Evolutionary conservation across 2,113 vertebrate genomes (phyloP), one percentile per base, ranked within the genome.

Genomic region (Oncorhynchus nerka): DNA sequence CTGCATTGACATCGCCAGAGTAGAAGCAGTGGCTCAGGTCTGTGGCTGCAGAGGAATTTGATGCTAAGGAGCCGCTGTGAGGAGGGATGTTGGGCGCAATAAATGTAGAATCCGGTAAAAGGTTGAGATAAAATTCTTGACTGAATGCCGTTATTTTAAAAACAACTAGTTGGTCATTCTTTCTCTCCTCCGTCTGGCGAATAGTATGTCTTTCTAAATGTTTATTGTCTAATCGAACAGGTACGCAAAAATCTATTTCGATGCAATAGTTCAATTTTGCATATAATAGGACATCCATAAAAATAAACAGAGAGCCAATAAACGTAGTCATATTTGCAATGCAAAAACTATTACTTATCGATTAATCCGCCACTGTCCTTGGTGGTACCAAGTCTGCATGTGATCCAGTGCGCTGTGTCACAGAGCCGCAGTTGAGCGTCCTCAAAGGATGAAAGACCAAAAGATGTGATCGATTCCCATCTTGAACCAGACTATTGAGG

Each of bases 1-100:
- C 96, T 0, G 90, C 83, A 86, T 99, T 98, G 75, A 99, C 97
- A 57, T 95, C 91, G 22, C 97, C 97, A 0, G 97, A 96, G 73
- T 96, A 98, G 86, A 98, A 99, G 81, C 97, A 99, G 32, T 85
- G 92, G 69, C 92, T 89, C 75, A 96, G 80, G 55, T 90, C 92
- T 5, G 87, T 76, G 24, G 76, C 66, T 2, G 75, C 78, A 26
- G 86, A 83, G 4, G 75, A 75, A 62, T 84, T 75, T 15, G 89
- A 83, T 4, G 77, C 28, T 19, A 82, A 76, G 61, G 93, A 87
- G 84, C 91, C 82, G 48, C 87, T 89, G 1, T 92, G 91, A 1
- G 90, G 79, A 51, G 89, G 84, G 71, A 95, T 87, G 68, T 88
- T 75, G 24, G 94, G 90, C 0, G 95, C 94, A 75, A 98, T 83